These are phyloP conservation scores for Blastobasis adustella DNA, from an alignment of 2,888 invertebrate genomes.

Conservation along the genomic window DNA sequence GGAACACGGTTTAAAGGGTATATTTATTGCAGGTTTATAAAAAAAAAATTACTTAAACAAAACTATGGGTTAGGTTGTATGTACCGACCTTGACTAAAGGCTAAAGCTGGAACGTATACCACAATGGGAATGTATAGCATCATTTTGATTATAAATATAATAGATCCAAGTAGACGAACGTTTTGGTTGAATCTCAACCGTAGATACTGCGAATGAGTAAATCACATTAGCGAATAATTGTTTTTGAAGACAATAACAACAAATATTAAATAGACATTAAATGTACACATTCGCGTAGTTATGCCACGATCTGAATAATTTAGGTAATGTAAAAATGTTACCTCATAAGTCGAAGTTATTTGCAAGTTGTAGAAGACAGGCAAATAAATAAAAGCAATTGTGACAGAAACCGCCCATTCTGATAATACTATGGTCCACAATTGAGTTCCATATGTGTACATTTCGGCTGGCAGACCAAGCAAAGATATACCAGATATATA, in stretches of 20 bases:
- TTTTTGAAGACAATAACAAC: not conserved
- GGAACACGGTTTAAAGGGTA: not conserved
- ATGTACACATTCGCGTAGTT: no score
- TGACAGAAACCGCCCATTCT: constrained; percentile 78
- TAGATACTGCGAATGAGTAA: constrained; percentile 75
- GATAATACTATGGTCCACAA: constrained; percentile 79
- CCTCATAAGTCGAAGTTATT: constrained; percentile 85
- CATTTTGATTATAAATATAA: constrained; percentile 83
- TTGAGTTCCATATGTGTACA: constrained; percentile 85
- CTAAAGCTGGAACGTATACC: constrained; percentile 90
- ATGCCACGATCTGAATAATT: no score
- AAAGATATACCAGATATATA: constrained; percentile 85
- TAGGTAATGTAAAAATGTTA: constrained; percentile 30
- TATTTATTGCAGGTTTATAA: not conserved
- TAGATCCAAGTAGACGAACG: constrained; percentile 80
- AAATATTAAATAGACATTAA: no score
- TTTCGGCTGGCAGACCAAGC: constrained; percentile 83
- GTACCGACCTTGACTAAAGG: constrained; percentile 83
- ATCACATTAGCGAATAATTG: not conserved
- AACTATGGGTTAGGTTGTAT: not conserved
- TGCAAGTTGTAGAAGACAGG: constrained; percentile 84
- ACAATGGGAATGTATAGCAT: constrained; percentile 87
- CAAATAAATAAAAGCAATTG: constrained; percentile 79
- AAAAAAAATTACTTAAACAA: constrained; percentile 7
- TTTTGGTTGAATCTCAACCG: constrained; percentile 79